A percentile compares a stretch with the other conserved stretches of the same genome.
Conservation (phyloP, 2,888 invertebrate genomes). For the Lasioglossum leucozonium region DNA sequence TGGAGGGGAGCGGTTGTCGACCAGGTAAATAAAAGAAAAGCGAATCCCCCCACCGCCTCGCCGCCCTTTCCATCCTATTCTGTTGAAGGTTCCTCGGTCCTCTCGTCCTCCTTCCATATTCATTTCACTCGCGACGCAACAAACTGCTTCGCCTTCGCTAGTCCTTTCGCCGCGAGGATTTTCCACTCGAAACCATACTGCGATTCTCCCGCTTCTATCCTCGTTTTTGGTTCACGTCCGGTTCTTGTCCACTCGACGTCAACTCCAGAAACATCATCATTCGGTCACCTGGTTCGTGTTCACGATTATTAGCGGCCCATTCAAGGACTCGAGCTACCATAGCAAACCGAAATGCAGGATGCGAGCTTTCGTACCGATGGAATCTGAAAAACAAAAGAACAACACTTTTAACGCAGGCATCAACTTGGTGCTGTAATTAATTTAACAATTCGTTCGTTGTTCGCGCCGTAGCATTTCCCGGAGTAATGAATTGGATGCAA, state of each 20-base stretch:
- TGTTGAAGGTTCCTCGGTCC: conserved; percentile 19
- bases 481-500: not conserved
- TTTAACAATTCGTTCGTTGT: not conserved
- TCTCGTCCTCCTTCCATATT: conserved; percentile 34
- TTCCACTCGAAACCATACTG: not conserved
- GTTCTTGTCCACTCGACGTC: not conserved
- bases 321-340: not conserved
- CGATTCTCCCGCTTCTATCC: not conserved
- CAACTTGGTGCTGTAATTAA: not conserved
- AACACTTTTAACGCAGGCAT: not conserved
- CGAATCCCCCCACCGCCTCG: conserved; percentile 25
- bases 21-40: conserved; percentile 49
- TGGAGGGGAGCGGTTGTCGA: conserved; percentile 35
- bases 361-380: no score
- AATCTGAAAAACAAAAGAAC: no score
- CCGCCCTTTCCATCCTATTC: conserved; percentile 9
- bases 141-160: conserved; percentile 26
- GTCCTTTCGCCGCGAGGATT: conserved; percentile 24
- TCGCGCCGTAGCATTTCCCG: not conserved
- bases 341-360: not conserved
- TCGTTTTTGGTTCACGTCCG: not conserved
- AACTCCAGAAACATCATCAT: not conserved
- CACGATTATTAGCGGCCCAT: not conserved
- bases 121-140: conserved; percentile 13
- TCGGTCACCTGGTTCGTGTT: not conserved